These are phyloP conservation scores for Neotoma lepida DNA, from an alignment of 2,113 vertebrate species.

Conservation along the genomic window DNA sequence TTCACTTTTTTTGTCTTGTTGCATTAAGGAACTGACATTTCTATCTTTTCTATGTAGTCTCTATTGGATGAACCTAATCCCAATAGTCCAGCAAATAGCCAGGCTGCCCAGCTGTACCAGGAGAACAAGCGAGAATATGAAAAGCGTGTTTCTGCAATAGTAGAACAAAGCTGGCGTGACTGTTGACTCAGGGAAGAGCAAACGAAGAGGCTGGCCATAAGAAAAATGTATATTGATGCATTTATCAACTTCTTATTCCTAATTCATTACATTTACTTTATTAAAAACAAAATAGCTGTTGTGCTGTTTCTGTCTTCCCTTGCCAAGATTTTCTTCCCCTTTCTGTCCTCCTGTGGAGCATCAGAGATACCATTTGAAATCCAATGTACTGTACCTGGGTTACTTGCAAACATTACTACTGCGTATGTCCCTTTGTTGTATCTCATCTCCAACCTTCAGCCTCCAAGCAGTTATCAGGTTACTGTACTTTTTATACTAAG, in stretches of 20 bases:
- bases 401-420: conserved; percentile 90
- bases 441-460: conserved; percentile 81
- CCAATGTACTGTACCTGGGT: conserved; percentile 95
- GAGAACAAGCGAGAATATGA: conserved; percentile 99
- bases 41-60: conserved; percentile 87
- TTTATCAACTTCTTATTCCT: conserved; percentile 87
- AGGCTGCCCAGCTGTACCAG: conserved; percentile 99
- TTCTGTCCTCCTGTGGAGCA: conserved; percentile 83
- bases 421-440: conserved; percentile 81
- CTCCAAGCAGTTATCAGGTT: conserved; percentile 83
- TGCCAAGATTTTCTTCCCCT: conserved; percentile 87
- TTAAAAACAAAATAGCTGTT: conserved; percentile 94
- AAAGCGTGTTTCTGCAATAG: conserved; percentile 98
- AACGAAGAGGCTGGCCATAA: conserved; percentile 91
- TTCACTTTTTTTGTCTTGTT: background rate
- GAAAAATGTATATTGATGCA: conserved; percentile 88
- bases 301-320: conserved; percentile 91
- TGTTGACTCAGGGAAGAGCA: conserved; percentile 93
- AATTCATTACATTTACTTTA: conserved; percentile 92
- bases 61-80: conserved; percentile 99
- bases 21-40: conserved; percentile 59
- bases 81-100: conserved; percentile 99
- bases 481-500: conserved; percentile 85
- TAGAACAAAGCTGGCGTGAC: conserved; percentile 99
- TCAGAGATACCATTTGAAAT: conserved; percentile 89